Evolutionary conservation across 2,113 vertebrate genomes (phyloP).

Genomic region (Prochilodus magdalenae): DNA sequence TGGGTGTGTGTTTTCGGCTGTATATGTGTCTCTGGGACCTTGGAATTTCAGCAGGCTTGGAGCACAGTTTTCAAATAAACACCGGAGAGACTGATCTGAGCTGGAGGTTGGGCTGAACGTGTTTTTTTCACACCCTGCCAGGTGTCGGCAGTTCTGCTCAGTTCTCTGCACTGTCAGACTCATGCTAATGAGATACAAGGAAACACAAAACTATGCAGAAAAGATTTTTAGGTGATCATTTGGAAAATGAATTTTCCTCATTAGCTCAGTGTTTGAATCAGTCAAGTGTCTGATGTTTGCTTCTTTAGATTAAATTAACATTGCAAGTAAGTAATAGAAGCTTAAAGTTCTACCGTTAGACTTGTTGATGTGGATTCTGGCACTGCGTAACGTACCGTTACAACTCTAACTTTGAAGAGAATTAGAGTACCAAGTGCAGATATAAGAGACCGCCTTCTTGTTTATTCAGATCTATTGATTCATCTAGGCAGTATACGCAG

Average conservation of each 20-base stretch:
- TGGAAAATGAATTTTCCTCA: neutral
- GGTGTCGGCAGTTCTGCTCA: neutral
- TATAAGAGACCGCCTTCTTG: too few species aligned
- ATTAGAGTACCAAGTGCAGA: too few species aligned
- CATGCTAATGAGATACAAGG: neutral
- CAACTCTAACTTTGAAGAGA: too few species aligned
- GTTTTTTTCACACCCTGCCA: constrained; percentile 3
- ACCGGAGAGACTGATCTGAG: constrained; percentile 19
- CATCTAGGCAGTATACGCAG: too few species aligned
- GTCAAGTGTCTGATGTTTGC: neutral
- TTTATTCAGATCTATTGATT: too few species aligned
- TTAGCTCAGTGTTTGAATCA: neutral
- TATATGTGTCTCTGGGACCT: constrained; percentile 19
- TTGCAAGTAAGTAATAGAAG: too few species aligned
- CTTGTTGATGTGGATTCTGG: too few species aligned
- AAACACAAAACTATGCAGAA: neutral
- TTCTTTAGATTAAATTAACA: neutral
- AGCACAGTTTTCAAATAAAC: constrained; percentile 48
- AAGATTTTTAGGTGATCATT: neutral
- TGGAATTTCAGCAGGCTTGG: constrained; percentile 52
- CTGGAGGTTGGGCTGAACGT: constrained; percentile 3
- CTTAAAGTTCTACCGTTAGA: too few species aligned
- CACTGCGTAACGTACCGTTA: too few species aligned
- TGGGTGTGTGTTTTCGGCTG: neutral
- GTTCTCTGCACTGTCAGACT: neutral